Conservation (phyloP, 2,113 vertebrate species). For the Alectura lathami region DNA sequence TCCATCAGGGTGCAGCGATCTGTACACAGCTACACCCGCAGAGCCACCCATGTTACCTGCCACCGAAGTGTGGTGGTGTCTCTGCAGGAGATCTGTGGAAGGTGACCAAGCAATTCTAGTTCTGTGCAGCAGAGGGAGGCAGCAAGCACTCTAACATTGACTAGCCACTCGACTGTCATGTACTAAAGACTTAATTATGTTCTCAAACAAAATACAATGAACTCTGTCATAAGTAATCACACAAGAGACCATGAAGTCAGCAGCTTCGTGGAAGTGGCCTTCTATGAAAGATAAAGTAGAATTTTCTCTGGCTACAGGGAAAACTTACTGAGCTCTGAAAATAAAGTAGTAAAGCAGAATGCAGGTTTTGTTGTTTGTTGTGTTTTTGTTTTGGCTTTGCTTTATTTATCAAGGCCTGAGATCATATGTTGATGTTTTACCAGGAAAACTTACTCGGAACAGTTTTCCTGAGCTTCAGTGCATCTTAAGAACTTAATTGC, state of each 20-base stretch:
- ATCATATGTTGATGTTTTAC: not conserved
- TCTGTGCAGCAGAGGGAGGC: conserved; percentile 46
- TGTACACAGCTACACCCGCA: accelerated
- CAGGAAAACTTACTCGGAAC: not conserved
- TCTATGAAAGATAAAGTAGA: not conserved
- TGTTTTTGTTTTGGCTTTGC: not conserved
- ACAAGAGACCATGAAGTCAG: not conserved
- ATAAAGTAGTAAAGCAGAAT: no score
- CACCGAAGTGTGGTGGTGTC: accelerated
- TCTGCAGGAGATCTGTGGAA: not conserved
- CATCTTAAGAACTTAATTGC: not conserved
- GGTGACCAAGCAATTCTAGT: not conserved
- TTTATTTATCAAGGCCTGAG: not conserved
- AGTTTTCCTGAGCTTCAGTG: not conserved
- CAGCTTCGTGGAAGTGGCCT: not conserved
- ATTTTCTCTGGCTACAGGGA: not conserved
- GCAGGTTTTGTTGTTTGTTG: not conserved
- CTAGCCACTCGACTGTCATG: not conserved
- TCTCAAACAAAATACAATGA: conserved; percentile 35
- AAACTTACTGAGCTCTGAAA: not conserved
- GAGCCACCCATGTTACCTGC: accelerated
- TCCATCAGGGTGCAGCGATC: no score
- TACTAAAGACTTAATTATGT: conserved; percentile 23
- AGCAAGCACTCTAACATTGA: not conserved
- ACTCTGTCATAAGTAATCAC: conserved; percentile 50